Evolutionary conservation across 2,113 vertebrate species (phyloP).

Genomic region (Cephalopholis sonnerati): DNA sequence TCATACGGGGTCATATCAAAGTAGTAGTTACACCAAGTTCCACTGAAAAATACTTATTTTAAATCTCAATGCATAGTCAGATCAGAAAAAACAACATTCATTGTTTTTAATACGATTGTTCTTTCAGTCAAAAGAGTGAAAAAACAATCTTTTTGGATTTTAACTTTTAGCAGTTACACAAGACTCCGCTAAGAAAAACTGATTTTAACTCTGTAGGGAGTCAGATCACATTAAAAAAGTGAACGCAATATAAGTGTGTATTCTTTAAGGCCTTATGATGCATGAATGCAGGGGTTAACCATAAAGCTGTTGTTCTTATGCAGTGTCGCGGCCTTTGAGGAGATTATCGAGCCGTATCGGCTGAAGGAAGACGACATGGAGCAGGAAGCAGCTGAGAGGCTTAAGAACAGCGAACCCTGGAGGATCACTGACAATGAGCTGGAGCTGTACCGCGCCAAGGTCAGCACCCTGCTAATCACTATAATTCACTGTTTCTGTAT

Average conservation of each 20-base stretch:
- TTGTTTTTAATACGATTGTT: too few relatives aligned
- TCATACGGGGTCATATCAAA: too few relatives aligned
- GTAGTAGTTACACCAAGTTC: too few relatives aligned
- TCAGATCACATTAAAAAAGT: not conserved
- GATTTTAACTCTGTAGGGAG: too few relatives aligned
- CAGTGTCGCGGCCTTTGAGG: slow-evolving; percentile 92
- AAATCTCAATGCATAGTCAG: too few relatives aligned
- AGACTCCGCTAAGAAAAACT: too few relatives aligned
- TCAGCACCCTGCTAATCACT: slow-evolving; percentile 57
- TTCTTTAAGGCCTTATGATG: not conserved
- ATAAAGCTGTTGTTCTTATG: not conserved
- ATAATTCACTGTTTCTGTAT: not conserved
- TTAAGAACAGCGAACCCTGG: slow-evolving; percentile 98
- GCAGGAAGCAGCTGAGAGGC: slow-evolving; percentile 93
- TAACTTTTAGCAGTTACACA: too few relatives aligned
- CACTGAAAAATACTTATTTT: too few relatives aligned
- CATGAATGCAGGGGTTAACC: not conserved
- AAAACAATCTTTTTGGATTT: too few relatives aligned
- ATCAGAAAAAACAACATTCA: too few relatives aligned
- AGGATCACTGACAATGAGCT: slow-evolving; percentile 97
- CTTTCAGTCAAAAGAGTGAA: too few relatives aligned
- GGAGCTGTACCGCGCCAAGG: slow-evolving; percentile 97
- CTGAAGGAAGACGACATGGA: slow-evolving; percentile 98
- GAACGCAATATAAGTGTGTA: not conserved
- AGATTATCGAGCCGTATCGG: slow-evolving; percentile 95